These are phyloP conservation scores for Gobiocypris rarus DNA, from an alignment of 2,113 vertebrate genomes.

Conservation along the genomic window DNA sequence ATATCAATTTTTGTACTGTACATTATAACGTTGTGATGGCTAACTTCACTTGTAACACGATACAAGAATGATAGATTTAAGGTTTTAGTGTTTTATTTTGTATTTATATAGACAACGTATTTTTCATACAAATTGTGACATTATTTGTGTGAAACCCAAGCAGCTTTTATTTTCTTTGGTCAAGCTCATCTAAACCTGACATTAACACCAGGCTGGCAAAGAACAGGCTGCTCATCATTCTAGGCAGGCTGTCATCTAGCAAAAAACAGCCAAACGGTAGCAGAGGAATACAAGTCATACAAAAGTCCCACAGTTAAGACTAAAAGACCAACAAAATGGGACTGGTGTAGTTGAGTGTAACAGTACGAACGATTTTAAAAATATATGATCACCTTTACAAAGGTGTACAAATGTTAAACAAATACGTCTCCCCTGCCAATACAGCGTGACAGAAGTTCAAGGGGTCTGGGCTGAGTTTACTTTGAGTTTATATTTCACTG, in stretches of 20 bases:
- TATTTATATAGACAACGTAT: background rate
- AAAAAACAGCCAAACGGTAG: slow-evolving; percentile 4
- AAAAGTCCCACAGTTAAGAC: background rate
- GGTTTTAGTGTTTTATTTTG: background rate
- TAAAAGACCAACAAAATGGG: background rate
- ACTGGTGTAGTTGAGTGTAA: background rate
- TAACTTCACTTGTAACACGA: no score
- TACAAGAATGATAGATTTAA: no score
- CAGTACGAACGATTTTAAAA: background rate
- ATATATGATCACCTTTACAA: background rate
- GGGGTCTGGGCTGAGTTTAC: background rate
- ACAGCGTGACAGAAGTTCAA: slow-evolving; percentile 17
- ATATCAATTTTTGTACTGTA: no score
- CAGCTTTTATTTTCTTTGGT: background rate
- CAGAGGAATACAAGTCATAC: slow-evolving; percentile 1
- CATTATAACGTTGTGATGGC: no score
- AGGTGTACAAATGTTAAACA: slow-evolving; percentile 14
- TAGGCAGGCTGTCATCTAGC: slow-evolving; percentile 62
- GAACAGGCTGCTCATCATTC: slow-evolving; percentile 68
- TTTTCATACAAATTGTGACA: background rate
- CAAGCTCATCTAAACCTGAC: background rate
- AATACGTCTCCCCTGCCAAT: background rate
- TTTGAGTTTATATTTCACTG: slow-evolving; percentile 36
- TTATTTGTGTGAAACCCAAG: slow-evolving; percentile 2
- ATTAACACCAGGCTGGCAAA: slow-evolving; percentile 14